Base-by-base conservation (phyloP, 2,797 vertebrate genomes). In the Mormyrus proboscirostris region DNA sequence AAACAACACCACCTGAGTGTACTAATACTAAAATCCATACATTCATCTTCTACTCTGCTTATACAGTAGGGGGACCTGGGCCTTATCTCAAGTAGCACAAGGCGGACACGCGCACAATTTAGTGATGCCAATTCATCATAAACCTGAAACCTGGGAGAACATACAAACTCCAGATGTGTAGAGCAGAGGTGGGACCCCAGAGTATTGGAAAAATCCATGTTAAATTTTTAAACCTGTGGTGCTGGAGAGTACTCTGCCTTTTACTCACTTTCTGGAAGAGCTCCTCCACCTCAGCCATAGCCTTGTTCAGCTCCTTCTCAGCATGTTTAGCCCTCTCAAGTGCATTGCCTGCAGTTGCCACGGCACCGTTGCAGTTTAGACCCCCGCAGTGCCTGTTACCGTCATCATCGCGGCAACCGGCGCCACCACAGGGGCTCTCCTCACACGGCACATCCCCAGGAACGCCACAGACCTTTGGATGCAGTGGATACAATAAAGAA, bases 381-480 rank as follows among this genome's bases (percentile, higher is more conserved):
- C 99, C 99, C 0, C 99, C 99, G 0, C 99, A 99, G 93, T 96
- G 97, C 2, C 92, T 95, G 83, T 95, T 95, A 0, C 97, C 98
- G 0, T 98, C 97, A 87, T 99, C 98, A 0, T 99, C 98, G 10
- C 93, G 96, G 94, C 98, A 99, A 62, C 97, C 97, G 0, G 97
- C 97, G 38, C 98, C 99, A 0, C 98, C 99, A 0, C 99, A 99
- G 2, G 97, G 97, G 92, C 97, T 98, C 65, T 97, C 97, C 0
- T 93, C 93, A 47, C 99, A 99, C n/a, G 97, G 97, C 51, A 94
- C 95, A 0, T 98, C 95, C 0, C 97, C 96, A 0, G 93, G 94
- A 0, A 94, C 94, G 2, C 98, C 99, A 0, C 99, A 99, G 19
- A 99, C 97, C 99, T 99, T 69, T 29, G 62, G 33, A 41, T 65